These are phyloP conservation scores for Zosterops pallidus DNA, from an alignment of 2,113 vertebrate species.

Conservation along the genomic window DNA sequence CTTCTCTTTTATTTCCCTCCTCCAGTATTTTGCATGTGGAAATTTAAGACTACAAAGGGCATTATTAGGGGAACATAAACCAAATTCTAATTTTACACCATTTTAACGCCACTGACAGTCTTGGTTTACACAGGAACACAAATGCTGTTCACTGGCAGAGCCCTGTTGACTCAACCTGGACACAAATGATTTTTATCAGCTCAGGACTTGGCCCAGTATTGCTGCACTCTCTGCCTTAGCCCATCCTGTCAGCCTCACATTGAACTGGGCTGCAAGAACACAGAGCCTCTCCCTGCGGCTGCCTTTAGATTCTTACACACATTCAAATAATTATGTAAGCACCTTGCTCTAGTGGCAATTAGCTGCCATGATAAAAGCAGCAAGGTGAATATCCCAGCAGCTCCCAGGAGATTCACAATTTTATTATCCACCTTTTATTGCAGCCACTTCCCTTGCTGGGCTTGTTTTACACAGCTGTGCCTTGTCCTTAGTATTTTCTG, in stretches of 20 bases:
- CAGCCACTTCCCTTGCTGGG: background rate
- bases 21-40: background rate
- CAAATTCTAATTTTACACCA: background rate
- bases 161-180: background rate
- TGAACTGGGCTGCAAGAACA: background rate
- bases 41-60: background rate
- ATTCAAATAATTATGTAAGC: background rate
- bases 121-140: background rate
- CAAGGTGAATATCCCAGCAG: background rate
- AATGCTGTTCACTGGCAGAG: background rate
- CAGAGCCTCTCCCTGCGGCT: background rate
- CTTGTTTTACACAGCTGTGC: background rate
- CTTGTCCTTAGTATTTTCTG: background rate
- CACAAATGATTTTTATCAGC: background rate
- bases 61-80: background rate
- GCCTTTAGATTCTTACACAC: background rate
- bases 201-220: background rate
- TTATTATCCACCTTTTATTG: background rate
- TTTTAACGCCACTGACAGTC: background rate
- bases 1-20: background rate
- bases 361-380: background rate
- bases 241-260: background rate
- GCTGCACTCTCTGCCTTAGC: background rate
- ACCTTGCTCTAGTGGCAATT: background rate
- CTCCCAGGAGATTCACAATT: rapidly evolving